A percentile compares a stretch with the other conserved stretches of the same genome.
Evolutionary conservation across 2,888 invertebrate species (phyloP).

Genomic region (Allygus modestus): DNA sequence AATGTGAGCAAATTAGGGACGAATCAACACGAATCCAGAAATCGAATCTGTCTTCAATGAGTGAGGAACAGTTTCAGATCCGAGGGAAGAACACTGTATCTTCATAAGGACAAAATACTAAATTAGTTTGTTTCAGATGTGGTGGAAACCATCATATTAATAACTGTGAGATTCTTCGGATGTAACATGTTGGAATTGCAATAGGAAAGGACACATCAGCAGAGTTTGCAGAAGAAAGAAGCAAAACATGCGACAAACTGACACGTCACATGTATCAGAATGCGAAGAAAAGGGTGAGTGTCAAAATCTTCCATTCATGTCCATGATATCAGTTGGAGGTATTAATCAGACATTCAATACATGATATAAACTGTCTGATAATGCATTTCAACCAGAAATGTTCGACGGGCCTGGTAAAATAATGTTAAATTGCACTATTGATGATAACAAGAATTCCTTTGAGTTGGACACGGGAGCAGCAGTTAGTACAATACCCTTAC

Average conservation of each 20-base stretch:
- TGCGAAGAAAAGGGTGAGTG: neutral
- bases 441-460: neutral
- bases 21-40: too few species aligned
- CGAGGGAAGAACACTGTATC: too few species aligned
- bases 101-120: too few species aligned
- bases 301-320: neutral
- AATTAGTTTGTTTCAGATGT: too few species aligned
- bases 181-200: neutral
- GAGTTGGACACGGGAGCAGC: neutral
- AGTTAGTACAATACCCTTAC: neutral
- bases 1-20: too few species aligned
- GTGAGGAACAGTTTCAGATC: too few species aligned
- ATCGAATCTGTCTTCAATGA: too few species aligned
- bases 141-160: too few species aligned
- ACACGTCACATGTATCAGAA: neutral
- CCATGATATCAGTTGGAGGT: neutral
- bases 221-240: neutral
- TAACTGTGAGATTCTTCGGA: too few species aligned
- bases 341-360: neutral
- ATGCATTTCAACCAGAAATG: slow-evolving; percentile 12
- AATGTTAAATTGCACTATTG: neutral
- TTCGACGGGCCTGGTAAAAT: neutral
- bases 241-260: slow-evolving; percentile 2
- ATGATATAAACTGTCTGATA: neutral
- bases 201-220: neutral